Evolutionary conservation across 2,113 vertebrate genomes (phyloP).

Genomic region (Calidris pygmaea): DNA sequence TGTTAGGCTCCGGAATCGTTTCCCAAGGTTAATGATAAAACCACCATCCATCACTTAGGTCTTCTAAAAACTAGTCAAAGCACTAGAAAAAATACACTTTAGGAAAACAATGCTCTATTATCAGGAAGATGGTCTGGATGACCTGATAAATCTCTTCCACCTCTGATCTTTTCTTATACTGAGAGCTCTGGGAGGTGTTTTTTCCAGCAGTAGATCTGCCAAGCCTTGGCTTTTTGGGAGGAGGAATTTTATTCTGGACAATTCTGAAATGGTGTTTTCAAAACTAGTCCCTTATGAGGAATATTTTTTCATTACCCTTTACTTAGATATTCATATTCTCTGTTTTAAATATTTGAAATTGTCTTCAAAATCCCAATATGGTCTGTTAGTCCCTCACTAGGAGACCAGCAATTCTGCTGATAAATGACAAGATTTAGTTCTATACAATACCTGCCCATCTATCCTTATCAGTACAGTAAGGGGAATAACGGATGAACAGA

Average conservation of each 20-base stretch:
- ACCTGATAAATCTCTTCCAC: constrained; percentile 11
- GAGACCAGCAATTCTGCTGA: neutral
- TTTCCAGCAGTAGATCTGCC: neutral
- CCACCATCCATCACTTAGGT: constrained; percentile 40
- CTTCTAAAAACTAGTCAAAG: constrained; percentile 19
- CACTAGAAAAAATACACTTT: neutral
- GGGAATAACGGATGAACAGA: neutral
- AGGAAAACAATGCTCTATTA: constrained; percentile 29
- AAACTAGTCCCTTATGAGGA: neutral
- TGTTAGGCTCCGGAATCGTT: neutral
- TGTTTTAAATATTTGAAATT: neutral
- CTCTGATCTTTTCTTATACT: neutral
- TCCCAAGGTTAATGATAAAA: constrained; percentile 63
- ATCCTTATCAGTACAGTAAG: neutral
- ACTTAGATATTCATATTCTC: neutral
- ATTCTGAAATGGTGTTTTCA: neutral
- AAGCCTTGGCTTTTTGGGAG: neutral
- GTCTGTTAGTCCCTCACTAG: neutral
- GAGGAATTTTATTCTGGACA: neutral
- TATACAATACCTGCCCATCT: neutral
- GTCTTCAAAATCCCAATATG: neutral
- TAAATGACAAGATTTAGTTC: neutral
- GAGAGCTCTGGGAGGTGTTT: neutral
- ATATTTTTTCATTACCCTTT: neutral
- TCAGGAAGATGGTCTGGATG: neutral